Evolutionary conservation across 1,140 invertebrate genomes (phyloP), one percentile per base, ranked within the genome.

Genomic region (Pinna nobilis): DNA sequence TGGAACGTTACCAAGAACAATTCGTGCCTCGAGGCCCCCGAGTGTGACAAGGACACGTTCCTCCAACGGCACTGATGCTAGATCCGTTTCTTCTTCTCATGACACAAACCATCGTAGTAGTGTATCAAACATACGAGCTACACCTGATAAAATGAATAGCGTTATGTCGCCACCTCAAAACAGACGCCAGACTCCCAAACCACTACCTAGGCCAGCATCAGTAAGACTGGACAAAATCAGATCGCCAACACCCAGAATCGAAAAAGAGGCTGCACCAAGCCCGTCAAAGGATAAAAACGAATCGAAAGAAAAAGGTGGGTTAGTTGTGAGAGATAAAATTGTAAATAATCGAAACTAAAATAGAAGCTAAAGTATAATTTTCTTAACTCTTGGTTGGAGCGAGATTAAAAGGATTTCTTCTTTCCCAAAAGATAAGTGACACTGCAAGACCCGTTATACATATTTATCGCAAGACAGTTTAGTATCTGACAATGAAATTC

Each of bases 1-100:
- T n/a, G 70, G 70, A 35, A 72, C 70, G 20, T 47, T 72, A 33
- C 70, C 70, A 30, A 55, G 70, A 47, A 35, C n/a, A 7, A 61
- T 61, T 1, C 44, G 51, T 49, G 30, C 55, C 3, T 51, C 61
- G 13, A 20, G 70, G 25, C 60, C 61, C 15, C 53, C 50, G 28
- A 72, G 70, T 59, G 70, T 72, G 9, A 55, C 61, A 13, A 57
- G 70, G 53, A 44, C 61, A 18, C 55, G 59, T 15, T 72, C 70
- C 5, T 63, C 59, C 20, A 35, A 30, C 6, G 49, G 63, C 11
- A 13, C 35, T 13, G 63, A 66, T 6, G 49, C 4, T 33, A 7
- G 9, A 13, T 9, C 15, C 7, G 7, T 23, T 9, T 9, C 50
- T 20, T 11, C 50, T 7, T 9, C 25, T 28, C 15, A 9, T 23